Evolutionary conservation across 2,113 vertebrate species (phyloP).

Genomic region (Diglossa brunneiventris): DNA sequence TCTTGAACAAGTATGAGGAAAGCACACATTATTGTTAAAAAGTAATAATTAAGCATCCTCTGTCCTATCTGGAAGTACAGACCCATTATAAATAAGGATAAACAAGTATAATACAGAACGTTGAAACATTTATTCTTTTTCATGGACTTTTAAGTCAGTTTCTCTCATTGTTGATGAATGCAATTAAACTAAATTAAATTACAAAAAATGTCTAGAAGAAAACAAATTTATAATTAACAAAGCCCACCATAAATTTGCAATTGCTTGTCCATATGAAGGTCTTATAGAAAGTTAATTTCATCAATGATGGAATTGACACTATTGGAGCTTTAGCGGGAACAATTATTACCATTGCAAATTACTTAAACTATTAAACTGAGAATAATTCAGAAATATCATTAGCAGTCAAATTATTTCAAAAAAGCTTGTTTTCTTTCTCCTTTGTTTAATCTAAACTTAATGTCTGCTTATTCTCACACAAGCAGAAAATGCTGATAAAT

Average conservation of each 20-base stretch:
- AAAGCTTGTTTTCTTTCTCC: constrained; percentile 71
- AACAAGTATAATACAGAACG: constrained; percentile 60
- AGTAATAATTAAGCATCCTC: constrained; percentile 63
- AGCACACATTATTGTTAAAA: constrained; percentile 52
- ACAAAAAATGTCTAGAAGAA: constrained; percentile 74
- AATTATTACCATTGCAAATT: constrained; percentile 78
- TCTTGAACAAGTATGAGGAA: constrained; percentile 27
- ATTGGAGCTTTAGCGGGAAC: constrained; percentile 50
- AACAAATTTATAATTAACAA: constrained; percentile 75
- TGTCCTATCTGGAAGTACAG: constrained; percentile 27
- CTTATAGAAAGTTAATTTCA: constrained; percentile 71
- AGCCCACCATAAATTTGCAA: constrained; percentile 68
- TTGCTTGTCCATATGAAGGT: constrained; percentile 66
- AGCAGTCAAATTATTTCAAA: constrained; percentile 77
- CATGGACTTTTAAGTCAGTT: constrained; percentile 71
- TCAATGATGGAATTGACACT: constrained; percentile 33
- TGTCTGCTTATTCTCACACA: constrained; percentile 80
- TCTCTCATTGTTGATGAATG: constrained; percentile 67
- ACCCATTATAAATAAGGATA: constrained; percentile 75
- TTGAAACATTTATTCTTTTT: constrained; percentile 64
- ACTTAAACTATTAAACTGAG: constrained; percentile 78
- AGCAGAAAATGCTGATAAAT: constrained; percentile 83
- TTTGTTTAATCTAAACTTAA: constrained; percentile 86
- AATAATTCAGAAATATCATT: constrained; percentile 83
- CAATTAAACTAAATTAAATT: constrained; percentile 74